A percentile compares a stretch with the other conserved stretches of the same genome.
phyloP scores from a whole-genome alignment of 2,888 invertebrate species.

The Drosophila atripex region DNA sequence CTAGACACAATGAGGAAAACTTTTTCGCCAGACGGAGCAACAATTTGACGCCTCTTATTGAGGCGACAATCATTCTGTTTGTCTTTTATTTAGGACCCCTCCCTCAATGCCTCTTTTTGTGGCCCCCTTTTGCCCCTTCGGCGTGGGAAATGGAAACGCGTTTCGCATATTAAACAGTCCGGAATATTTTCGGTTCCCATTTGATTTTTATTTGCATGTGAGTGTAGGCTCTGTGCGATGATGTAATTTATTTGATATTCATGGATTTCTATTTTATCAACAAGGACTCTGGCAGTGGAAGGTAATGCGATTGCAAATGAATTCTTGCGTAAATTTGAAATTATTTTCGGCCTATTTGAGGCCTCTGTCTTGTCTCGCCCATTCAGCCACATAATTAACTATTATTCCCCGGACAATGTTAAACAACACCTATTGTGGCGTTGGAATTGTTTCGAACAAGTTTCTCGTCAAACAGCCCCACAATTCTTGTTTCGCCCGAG shows the following conservation, averaged over 20 bases:
- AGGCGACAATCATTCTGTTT: slow-evolving; percentile 54
- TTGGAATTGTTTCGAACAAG: slow-evolving; percentile 14
- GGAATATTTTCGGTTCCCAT: slow-evolving; percentile 27
- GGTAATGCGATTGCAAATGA: slow-evolving; percentile 39
- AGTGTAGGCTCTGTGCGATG: slow-evolving; percentile 25
- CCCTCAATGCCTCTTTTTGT: slow-evolving; percentile 8
- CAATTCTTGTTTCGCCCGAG: slow-evolving; percentile 20
- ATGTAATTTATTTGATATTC: slow-evolving; percentile 70
- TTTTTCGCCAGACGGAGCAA: slow-evolving; percentile 53
- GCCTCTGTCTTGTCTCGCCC: slow-evolving; percentile 2
- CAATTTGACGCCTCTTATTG: slow-evolving; percentile 59
- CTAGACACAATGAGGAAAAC: slow-evolving; percentile 50
- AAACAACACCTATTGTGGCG: slow-evolving; percentile 31
- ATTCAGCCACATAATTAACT: slow-evolving; percentile 34
- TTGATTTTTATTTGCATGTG: slow-evolving; percentile 43
- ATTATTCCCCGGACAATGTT: slow-evolving; percentile 24
- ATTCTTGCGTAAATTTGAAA: slow-evolving; percentile 24
- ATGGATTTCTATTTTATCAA: slow-evolving; percentile 44
- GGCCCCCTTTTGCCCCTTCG: slow-evolving; percentile 4
- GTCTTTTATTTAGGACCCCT: slow-evolving; percentile 23
- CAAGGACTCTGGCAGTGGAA: slow-evolving; percentile 7
- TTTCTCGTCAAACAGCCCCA: slow-evolving; percentile 16
- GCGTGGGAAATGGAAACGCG: slow-evolving; percentile 40
- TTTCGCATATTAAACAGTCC: slow-evolving; percentile 63
- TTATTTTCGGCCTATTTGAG: slow-evolving; percentile 35